A percentile compares a stretch with the other conserved stretches of the same genome.
phyloP scores from a whole-genome alignment of 2,797 vertebrate genomes.

The Adelosebastes latens region DNA sequence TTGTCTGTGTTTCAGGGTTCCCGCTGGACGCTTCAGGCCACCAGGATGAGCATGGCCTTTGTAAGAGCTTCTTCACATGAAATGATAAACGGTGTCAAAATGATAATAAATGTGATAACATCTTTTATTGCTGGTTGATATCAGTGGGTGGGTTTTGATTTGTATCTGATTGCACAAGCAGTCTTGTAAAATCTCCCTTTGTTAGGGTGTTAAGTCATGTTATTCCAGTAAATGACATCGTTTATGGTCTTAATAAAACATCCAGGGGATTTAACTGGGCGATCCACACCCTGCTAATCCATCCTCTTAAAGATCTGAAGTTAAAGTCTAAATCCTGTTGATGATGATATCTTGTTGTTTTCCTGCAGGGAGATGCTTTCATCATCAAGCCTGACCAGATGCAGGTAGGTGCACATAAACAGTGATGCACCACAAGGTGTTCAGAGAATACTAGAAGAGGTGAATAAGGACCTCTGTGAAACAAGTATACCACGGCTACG shows the following conservation, averaged over 20 bases:
- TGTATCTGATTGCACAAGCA: neutral
- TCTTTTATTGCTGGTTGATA: slow-evolving; percentile 12
- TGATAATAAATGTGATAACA: neutral
- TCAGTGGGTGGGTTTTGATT: slow-evolving; percentile 1
- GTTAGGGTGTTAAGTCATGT: neutral
- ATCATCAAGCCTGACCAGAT: slow-evolving; percentile 94
- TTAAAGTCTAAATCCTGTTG: slow-evolving; percentile 31
- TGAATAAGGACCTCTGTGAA: no score
- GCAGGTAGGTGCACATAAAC: slow-evolving; percentile 83
- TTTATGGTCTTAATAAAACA: slow-evolving; percentile 35
- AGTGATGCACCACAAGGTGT: neutral
- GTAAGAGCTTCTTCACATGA: slow-evolving; percentile 80
- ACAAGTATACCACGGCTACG: no score
- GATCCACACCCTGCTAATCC: neutral
- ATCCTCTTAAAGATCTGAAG: neutral
- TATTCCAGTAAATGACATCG: neutral
- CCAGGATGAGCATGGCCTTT: slow-evolving; percentile 93
- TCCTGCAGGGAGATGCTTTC: slow-evolving; percentile 86
- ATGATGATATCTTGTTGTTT: slow-evolving; percentile 30
- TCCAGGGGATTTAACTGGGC: neutral
- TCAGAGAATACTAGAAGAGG: no score
- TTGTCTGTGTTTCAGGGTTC: slow-evolving; percentile 86
- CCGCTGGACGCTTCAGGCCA: slow-evolving; percentile 96
- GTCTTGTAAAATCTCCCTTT: slow-evolving; percentile 14
- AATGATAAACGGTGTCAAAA: neutral